Percentiles rank a stretch among this genome's conserved stretches.
Conservation (phyloP, 1,140 invertebrate species). For the Oryzaephilus surinamensis region DNA sequence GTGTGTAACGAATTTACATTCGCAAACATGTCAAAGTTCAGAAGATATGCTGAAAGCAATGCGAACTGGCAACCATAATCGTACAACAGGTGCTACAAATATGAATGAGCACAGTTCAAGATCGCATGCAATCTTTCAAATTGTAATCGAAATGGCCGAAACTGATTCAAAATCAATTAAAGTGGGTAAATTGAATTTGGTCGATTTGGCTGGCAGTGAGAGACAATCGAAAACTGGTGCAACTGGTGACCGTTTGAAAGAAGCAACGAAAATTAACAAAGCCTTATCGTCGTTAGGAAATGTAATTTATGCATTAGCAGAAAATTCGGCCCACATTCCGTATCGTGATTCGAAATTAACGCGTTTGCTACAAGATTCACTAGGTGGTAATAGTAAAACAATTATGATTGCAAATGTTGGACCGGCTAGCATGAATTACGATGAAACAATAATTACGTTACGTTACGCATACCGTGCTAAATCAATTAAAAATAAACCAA, state of each 20-base stretch:
- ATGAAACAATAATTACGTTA: constrained; percentile 87
- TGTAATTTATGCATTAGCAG: constrained; percentile 88
- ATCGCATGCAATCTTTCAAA: constrained; percentile 97
- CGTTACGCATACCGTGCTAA: constrained; percentile 90
- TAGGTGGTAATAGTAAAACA: constrained; percentile 93
- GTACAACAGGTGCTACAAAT: constrained; percentile 89
- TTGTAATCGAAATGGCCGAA: constrained; percentile 94
- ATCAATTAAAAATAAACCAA: constrained; percentile 88
- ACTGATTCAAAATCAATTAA: constrained; percentile 49
- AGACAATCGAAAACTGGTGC: constrained; percentile 86
- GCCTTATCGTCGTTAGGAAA: constrained; percentile 86
- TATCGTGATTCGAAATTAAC: constrained; percentile 94
- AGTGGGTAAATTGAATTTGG: constrained; percentile 64
- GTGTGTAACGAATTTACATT: constrained; percentile 86
- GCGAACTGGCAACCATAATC: constrained; percentile 79
- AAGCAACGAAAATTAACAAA: constrained; percentile 92
- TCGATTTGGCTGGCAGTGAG: constrained; percentile 76
- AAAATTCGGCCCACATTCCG: constrained; percentile 79
- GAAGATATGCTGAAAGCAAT: constrained; percentile 84
- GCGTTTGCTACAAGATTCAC: constrained; percentile 81
- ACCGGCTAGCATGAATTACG: constrained; percentile 91
- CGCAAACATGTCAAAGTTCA: constrained; percentile 83
- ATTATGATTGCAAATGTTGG: constrained; percentile 96
- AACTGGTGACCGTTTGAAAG: constrained; percentile 79
- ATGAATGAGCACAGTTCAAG: constrained; percentile 99